Conservation (phyloP, 2,113 vertebrate genomes). For the Gnathonemus echidnorhynchus region DNA sequence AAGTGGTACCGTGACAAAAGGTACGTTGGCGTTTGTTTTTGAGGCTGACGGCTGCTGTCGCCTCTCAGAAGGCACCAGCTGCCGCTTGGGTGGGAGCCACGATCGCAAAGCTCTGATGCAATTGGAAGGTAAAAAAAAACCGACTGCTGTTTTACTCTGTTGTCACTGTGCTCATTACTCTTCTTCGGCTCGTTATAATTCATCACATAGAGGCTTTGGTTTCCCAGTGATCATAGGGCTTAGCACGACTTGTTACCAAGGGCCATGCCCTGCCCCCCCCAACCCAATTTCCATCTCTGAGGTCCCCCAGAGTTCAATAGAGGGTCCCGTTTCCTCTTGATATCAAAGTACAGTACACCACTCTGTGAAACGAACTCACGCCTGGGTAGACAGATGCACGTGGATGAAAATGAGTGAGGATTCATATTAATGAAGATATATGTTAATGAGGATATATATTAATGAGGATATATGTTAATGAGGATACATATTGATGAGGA, state of each 20-base stretch:
- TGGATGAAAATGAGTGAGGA: too few species aligned
- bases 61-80: neutral
- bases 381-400: neutral
- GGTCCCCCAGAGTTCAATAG: neutral
- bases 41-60: neutral
- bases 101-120: neutral
- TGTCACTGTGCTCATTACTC: neutral
- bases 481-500: neutral
- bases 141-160: neutral
- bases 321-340: neutral
- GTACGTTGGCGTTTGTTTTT: neutral
- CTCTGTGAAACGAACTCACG: neutral
- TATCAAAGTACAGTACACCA: conserved; percentile 6
- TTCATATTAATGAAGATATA: conserved; percentile 26
- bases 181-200: neutral
- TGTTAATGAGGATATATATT: neutral
- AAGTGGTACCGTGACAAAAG: neutral
- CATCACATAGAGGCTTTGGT: conserved; percentile 3
- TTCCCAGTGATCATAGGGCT: neutral
- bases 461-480: conserved; percentile 13
- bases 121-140: neutral
- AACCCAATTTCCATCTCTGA: neutral
- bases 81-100: neutral
- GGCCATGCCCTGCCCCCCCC: neutral
- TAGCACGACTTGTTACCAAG: neutral